phyloP scores from a whole-genome alignment of 2,797 vertebrate species.

The Harpagifer antarcticus region DNA sequence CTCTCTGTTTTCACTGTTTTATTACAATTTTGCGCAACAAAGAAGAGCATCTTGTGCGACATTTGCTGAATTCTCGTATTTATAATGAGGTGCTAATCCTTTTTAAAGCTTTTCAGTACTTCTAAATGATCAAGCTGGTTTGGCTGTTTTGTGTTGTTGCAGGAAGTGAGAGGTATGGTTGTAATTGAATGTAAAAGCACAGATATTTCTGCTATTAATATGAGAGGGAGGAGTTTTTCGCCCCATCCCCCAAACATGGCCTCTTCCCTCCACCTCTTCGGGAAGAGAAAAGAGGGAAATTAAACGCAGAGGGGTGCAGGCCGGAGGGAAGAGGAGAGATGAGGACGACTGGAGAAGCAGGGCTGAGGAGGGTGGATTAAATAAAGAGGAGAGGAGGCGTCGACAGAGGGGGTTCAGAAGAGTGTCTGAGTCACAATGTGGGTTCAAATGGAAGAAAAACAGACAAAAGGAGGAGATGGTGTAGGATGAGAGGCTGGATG shows the following conservation, averaged over 20 bases:
- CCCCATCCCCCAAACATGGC: constrained; percentile 57
- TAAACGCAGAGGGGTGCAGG: constrained; percentile 32
- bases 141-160: neutral
- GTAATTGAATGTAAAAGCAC: neutral
- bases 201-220: constrained; percentile 30
- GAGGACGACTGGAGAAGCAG: constrained; percentile 47
- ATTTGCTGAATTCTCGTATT: neutral
- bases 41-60: neutral
- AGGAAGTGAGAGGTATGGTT: constrained; percentile 13
- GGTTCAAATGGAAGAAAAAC: constrained; percentile 48
- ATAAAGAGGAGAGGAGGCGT: constrained; percentile 30
- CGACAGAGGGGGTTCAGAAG: constrained; percentile 28
- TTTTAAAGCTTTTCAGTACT: neutral
- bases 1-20: constrained; percentile 25
- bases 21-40: constrained; percentile 12
- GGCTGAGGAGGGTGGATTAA: constrained; percentile 38
- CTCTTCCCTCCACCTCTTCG: constrained; percentile 22
- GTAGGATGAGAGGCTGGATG: constrained; percentile 48
- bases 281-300: constrained; percentile 34
- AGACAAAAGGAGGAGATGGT: constrained; percentile 10
- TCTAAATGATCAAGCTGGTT: neutral
- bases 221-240: constrained; percentile 46
- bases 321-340: constrained; percentile 32
- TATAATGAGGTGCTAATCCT: neutral
- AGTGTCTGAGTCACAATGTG: constrained; percentile 66